Base-by-base conservation (phyloP, 2,888 invertebrate species). In the Euzetes globulus region DNA sequence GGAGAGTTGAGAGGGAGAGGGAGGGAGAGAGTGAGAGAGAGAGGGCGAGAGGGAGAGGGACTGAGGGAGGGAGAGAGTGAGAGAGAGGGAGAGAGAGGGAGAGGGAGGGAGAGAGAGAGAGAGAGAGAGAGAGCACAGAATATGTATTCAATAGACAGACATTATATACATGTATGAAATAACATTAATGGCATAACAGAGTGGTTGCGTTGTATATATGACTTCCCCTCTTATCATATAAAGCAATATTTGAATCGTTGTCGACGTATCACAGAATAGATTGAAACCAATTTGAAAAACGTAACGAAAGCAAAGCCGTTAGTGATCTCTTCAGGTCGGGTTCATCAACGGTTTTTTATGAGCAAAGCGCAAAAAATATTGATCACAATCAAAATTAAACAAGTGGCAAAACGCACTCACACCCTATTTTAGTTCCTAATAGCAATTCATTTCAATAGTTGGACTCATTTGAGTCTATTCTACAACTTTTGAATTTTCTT, bases 331-430 rank as follows among this genome's bases (percentile, higher is more conserved):
- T 60, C 22, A 15, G 15, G 60, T 33, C 33, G 60, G 60, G 60
- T 60, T 60, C 60, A 29, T 11, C 60, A 60, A 60, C 60, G 60
- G 60, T 29, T 60, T 33, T 33, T 60, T 60, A 25, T 60, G 27
- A 17, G 29, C 27, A 29, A 17, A 29, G 27, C 27, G 27, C 60
- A 60, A 29, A 60, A 47, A 33, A 50, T n/a, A n/a, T 50, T 55
- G 55, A 19, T 55, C n/a, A 17, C n/a, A 55, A 55, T 55, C 19
- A 19, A 55, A 25, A 55, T 22, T 11, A 55, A 25, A 55, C 55
- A 55, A 55, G 55, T 55, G 55, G 55, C n/a, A 55, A 11, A 55
- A 19, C 55, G 25, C 55, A 55, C 19, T 25, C 55, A 55, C 55
- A 55, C 55, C 55, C 55, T 19, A 55, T 55, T 19, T 9, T 47